A percentile compares a stretch with the other conserved stretches of the same genome.
phyloP scores from a whole-genome alignment of 2,113 vertebrate species.

The Atractosteus spatula region DNA sequence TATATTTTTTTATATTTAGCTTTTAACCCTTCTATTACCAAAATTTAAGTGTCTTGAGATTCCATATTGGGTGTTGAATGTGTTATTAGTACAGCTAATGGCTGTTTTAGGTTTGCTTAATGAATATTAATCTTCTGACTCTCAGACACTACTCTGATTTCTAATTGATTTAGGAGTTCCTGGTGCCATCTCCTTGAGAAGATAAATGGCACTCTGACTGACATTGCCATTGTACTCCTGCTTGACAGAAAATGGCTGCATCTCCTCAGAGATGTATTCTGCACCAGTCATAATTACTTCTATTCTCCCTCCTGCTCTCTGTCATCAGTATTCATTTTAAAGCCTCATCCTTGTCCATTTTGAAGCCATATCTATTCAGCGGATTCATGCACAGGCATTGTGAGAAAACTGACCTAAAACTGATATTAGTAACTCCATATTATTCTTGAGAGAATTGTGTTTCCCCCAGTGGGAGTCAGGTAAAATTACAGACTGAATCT shows the following conservation, averaged over 20 bases:
- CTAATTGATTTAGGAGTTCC: constrained; percentile 48
- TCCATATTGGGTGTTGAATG: no score
- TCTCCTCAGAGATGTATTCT: constrained; percentile 3
- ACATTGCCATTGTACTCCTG: constrained; percentile 27
- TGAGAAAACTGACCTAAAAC: not conserved
- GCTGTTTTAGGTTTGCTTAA: constrained; percentile 24
- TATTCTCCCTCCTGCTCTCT: not conserved
- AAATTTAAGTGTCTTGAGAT: no score
- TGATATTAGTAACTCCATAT: not conserved
- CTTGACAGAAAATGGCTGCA: constrained; percentile 26
- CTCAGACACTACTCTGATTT: constrained; percentile 27
- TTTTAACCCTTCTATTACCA: no score
- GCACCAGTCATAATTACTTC: not conserved
- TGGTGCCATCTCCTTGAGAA: not conserved
- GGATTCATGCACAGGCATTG: not conserved
- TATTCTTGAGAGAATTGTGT: not conserved
- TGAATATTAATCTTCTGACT: constrained; percentile 59
- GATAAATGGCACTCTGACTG: constrained; percentile 14
- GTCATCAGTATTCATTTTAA: constrained; percentile 1
- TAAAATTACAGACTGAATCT: not conserved
- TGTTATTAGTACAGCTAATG: not conserved
- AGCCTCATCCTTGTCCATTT: not conserved
- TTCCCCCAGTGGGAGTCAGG: not conserved
- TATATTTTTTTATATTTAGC: no score
- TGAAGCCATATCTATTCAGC: not conserved